Evolutionary conservation across 2,113 vertebrate species (phyloP), one percentile per base, ranked within the genome.

Genomic region (Trichechus manatus): DNA sequence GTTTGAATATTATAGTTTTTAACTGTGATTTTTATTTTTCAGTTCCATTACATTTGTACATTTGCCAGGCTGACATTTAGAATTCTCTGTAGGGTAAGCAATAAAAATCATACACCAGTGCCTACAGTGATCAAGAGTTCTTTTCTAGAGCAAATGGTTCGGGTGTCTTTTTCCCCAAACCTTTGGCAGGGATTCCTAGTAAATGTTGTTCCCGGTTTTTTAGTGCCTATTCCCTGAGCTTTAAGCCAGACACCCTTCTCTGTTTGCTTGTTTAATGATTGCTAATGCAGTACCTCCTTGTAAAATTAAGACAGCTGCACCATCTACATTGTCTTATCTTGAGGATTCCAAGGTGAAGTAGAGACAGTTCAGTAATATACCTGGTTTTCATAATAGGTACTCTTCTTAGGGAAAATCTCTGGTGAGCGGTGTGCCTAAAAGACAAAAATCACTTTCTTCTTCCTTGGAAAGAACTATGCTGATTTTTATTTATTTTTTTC

Each of bases 1-100:
- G 8, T 96, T 94, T 96, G 44, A 88, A 39, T 92, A 11, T 27
- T 36, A 1, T 50, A 85, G 50, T 93, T 96, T 95, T 96, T 91
- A 50, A 82, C 25, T 56, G n/a, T 86, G 77, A 42, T 83, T 85
- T 89, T 82, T 80, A 68, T 92, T 79, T 92, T 94, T 94, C 19
- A 70, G 1, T 95, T 92, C 36, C 87, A 0, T 91, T 95, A 79
- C 17, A 70, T 63, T 92, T 95, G 15, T 79, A 29, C 75, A 84
- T 94, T 88, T 94, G 7, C 63, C 47, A 92, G 53, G 17, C 36
- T n/a, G 39, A 66, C 33, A 68, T 33, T 22, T 33, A 68, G 39
- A 42, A 27, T 14, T 27, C 39, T 89, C 42, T 85, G 36, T 89
- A 97, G 4, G 36, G 17, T 93, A 63, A 86, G 39, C 79, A 78